Evolutionary conservation across 2,888 invertebrate genomes (phyloP), one percentile per base, ranked within the genome.

Genomic region (Danaus chrysippus): DNA sequence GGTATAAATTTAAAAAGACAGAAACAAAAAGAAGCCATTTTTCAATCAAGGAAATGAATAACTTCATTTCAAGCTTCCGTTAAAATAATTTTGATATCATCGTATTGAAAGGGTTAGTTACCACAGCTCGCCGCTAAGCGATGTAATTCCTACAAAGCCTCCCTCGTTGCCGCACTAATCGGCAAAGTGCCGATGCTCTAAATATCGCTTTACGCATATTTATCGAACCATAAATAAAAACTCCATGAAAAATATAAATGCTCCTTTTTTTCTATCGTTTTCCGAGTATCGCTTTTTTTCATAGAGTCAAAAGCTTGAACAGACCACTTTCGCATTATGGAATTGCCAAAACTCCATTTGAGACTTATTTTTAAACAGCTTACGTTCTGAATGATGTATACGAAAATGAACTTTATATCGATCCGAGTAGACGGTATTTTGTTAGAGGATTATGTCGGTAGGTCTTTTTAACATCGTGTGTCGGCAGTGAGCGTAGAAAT

Each of bases 251-350:
- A 89, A 89, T 88, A 88, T 89, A 89, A 89, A 89, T 88, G 88
- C 84, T 82, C 83, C 66, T 66, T 86, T 89, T 87, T 90, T 89
- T 88, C 88, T 87, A 87, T 86, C 89, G 87, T 85, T 90, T 89
- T 82, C 84, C 83, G 84, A 86, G 82, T 84, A 85, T 84, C 81
- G 84, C 83, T 86, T 77, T 73, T 87, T 90, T 90, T 90, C 87
- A 88, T 89, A 88, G 89, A 90, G 87, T 90, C 91, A 91, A 91
- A 91, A 91, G 91, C 90, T 88, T 84, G 89, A 90, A 90, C 91
- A 90, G 91, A 89, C 90, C 91, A 89, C 90, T 90, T 90, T 89
- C 86, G 86, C 88, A 91, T 91, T 91, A 91, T 90, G 91, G 91
- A 89, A 90, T 91, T 91, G 91, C 91, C 88, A 88, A 89, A 91